Evolutionary conservation across 2,113 vertebrate genomes (phyloP).

Genomic region (Cyprinodon variegatus): DNA sequence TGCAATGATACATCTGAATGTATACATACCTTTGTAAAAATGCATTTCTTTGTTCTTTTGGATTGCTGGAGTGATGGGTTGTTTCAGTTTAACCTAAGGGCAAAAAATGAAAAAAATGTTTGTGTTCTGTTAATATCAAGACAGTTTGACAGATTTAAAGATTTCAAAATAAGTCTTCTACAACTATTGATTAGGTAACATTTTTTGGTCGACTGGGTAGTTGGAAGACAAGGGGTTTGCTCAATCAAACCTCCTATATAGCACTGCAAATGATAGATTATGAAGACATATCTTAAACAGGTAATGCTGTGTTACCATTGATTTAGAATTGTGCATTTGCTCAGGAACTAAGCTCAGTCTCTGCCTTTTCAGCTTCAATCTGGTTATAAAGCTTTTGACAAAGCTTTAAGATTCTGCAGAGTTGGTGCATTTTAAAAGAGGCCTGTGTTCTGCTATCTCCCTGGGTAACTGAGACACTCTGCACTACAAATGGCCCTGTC

Average conservation of each 20-base stretch:
- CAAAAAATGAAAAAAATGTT: conserved; percentile 2
- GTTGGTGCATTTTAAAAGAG: conserved; percentile 70
- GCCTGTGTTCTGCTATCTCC: conserved; percentile 46
- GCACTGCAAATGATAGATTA: conserved; percentile 40
- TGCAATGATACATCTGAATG: background rate
- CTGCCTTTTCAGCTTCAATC: conserved; percentile 45
- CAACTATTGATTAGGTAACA: background rate
- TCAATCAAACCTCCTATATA: conserved; percentile 7
- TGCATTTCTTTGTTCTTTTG: conserved; percentile 28
- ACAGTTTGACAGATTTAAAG: background rate
- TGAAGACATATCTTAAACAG: conserved; percentile 33
- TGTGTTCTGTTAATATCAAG: background rate
- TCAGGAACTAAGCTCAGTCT: conserved; percentile 48
- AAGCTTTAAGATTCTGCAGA: conserved; percentile 55
- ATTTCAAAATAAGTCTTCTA: background rate
- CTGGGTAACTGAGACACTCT: conserved; percentile 47
- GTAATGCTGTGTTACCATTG: conserved; percentile 22
- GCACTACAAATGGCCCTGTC: conserved; percentile 63
- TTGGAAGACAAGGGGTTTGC: background rate
- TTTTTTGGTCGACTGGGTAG: background rate
- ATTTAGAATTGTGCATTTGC: conserved; percentile 37
- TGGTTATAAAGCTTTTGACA: conserved; percentile 63
- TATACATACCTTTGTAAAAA: conserved; percentile 56
- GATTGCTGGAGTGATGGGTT: conserved; percentile 73
- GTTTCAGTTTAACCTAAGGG: conserved; percentile 75